A percentile compares a stretch with the other conserved stretches of the same genome.
Evolutionary conservation across 2,888 invertebrate genomes (phyloP).

Genomic region (Caenorhabditis imperialis): DNA sequence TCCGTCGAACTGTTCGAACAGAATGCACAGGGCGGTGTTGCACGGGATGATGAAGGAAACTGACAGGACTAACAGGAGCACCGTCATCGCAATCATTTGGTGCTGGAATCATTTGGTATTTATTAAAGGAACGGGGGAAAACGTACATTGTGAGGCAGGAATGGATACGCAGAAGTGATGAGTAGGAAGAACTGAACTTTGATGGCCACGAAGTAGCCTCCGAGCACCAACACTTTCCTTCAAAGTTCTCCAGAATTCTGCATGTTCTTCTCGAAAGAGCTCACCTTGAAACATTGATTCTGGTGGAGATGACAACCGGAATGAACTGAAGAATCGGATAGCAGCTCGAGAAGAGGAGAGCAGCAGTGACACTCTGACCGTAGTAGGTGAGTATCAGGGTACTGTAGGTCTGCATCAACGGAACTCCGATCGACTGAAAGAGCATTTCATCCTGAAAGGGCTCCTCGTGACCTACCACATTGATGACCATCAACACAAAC

Average conservation of each 20-base stretch:
- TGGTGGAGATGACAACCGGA: conserved; percentile 32
- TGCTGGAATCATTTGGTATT: conserved; percentile 20
- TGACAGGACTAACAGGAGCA: conserved; percentile 52
- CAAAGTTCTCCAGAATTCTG: neutral
- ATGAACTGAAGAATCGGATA: conserved; percentile 47
- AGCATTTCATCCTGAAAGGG: too few species aligned
- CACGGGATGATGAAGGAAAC: conserved; percentile 61
- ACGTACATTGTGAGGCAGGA: conserved; percentile 33
- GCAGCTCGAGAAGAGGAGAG: conserved; percentile 28
- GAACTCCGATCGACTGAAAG: conserved; percentile 65
- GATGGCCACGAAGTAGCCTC: conserved; percentile 53
- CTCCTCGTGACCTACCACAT: conserved; percentile 22
- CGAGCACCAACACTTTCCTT: conserved; percentile 51
- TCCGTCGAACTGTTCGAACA: conserved; percentile 65
- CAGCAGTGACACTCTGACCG: conserved; percentile 12
- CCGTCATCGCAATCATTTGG: conserved; percentile 49
- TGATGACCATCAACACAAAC: conserved; percentile 46
- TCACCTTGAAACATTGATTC: conserved; percentile 29
- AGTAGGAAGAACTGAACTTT: conserved; percentile 54
- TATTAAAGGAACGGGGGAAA: too few species aligned
- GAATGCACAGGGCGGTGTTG: conserved; percentile 66
- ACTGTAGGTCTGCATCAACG: conserved; percentile 62
- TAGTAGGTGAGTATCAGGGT: conserved; percentile 37
- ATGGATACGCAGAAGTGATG: conserved; percentile 54
- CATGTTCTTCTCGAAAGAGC: neutral